Percentiles rank a stretch among this genome's conserved stretches.
Evolutionary conservation across 2,888 invertebrate species (phyloP).

Genomic region (Neuroscelio doddi): DNA sequence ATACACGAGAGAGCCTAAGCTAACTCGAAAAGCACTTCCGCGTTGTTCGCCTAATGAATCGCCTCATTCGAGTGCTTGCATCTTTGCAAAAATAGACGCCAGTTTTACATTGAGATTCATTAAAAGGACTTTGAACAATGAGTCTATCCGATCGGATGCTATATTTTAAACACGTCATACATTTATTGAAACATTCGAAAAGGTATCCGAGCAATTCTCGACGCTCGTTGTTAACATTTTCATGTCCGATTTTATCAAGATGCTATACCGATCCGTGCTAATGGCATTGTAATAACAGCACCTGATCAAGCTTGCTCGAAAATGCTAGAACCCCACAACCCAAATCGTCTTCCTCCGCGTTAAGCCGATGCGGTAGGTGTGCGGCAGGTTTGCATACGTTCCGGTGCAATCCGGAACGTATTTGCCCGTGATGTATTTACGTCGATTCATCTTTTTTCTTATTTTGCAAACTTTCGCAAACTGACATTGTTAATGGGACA

Average conservation of each 20-base stretch:
- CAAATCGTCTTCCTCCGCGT: conserved; percentile 43
- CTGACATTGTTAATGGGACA: conserved; percentile 50
- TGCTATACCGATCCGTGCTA: conserved; percentile 33
- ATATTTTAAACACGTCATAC: conserved; percentile 13
- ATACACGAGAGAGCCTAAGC: background rate
- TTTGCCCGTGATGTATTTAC: too few species aligned
- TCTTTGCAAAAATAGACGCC: conserved; percentile 46
- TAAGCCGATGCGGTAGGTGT: conserved; percentile 42
- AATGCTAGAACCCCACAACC: conserved; percentile 51
- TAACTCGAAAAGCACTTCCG: conserved; percentile 44
- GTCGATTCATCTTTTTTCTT: too few species aligned
- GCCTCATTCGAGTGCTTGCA: conserved; percentile 35
- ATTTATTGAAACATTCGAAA: conserved; percentile 6
- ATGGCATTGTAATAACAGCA: conserved; percentile 38
- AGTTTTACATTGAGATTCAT: conserved; percentile 45
- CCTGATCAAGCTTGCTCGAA: conserved; percentile 47
- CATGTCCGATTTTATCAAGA: conserved; percentile 45
- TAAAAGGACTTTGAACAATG: conserved; percentile 17
- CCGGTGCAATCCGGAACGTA: conserved; percentile 9
- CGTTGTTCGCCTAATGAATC: conserved; percentile 71
- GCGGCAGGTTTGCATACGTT: conserved; percentile 35
- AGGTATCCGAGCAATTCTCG: conserved; percentile 25
- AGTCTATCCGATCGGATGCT: conserved; percentile 2
- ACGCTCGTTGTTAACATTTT: conserved; percentile 27
- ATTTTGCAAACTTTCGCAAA: too few species aligned